Conservation (phyloP, 2,888 invertebrate genomes). For the Tipula helvola region DNA sequence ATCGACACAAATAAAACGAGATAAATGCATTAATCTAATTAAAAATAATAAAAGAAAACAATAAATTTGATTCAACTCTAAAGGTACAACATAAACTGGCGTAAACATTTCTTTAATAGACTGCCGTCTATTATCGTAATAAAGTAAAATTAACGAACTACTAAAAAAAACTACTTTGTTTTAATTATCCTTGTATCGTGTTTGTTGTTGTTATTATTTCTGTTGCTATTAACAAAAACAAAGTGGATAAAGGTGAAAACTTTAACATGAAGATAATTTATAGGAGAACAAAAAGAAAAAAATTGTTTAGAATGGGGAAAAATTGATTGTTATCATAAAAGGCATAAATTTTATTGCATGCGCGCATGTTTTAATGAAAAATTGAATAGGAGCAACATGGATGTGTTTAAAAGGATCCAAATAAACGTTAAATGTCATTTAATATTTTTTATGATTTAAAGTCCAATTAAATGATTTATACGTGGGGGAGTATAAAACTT, state of each 20-base stretch:
- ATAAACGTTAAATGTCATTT: not conserved
- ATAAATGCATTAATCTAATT: not conserved
- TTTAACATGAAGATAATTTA: not conserved
- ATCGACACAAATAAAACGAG: not conserved
- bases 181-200: not conserved
- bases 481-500: not conserved
- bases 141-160: not conserved
- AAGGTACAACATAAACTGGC: not conserved
- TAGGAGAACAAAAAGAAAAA: not conserved
- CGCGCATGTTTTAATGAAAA: not conserved
- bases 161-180: not conserved
- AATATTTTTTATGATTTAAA: not conserved
- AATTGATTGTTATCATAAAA: not conserved
- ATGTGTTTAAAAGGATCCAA: not conserved
- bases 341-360: not conserved
- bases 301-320: not conserved
- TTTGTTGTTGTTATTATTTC: not conserved
- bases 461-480: not conserved
- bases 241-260: not conserved
- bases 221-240: not conserved
- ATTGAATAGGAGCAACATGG: not conserved
- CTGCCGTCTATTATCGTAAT: not conserved
- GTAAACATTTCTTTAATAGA: not conserved
- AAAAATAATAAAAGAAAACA: not conserved
- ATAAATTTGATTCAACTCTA: not conserved